These are phyloP conservation scores for Mallotus villosus DNA, from an alignment of 2,797 vertebrate genomes.

Conservation along the genomic window DNA sequence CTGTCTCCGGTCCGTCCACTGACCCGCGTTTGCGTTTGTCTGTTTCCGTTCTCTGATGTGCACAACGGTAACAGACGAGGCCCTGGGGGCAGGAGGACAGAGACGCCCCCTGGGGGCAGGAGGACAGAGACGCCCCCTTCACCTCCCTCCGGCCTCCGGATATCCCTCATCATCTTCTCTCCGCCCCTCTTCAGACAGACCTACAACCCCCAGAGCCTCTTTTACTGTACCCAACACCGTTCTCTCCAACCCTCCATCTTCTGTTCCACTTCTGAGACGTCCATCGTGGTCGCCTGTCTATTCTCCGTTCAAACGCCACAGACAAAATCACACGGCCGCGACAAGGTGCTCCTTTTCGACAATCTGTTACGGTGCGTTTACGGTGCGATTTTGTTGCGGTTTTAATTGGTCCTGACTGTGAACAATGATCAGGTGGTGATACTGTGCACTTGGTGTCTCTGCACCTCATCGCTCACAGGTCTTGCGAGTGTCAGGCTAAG, in stretches of 20 bases:
- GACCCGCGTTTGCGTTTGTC: conserved; percentile 8
- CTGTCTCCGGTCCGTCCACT: conserved; percentile 6
- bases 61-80: conserved; percentile 8
- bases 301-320: no score
- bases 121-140: not conserved
- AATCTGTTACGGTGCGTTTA: no score
- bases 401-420: no score
- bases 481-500: not conserved
- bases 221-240: not conserved
- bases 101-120: not conserved
- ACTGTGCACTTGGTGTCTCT: not conserved
- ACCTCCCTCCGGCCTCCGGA: not conserved
- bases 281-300: not conserved
- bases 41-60: not conserved
- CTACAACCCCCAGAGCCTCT: not conserved
- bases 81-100: not conserved
- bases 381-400: no score
- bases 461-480: not conserved
- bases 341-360: no score
- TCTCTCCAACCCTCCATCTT: not conserved
- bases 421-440: not conserved
- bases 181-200: not conserved
- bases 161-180: not conserved
- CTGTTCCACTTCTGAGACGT: not conserved
- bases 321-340: no score